A percentile compares a stretch with the other conserved stretches of the same genome.
phyloP scores from a whole-genome alignment of 2,888 invertebrate species.

The Lithophane socia region DNA sequence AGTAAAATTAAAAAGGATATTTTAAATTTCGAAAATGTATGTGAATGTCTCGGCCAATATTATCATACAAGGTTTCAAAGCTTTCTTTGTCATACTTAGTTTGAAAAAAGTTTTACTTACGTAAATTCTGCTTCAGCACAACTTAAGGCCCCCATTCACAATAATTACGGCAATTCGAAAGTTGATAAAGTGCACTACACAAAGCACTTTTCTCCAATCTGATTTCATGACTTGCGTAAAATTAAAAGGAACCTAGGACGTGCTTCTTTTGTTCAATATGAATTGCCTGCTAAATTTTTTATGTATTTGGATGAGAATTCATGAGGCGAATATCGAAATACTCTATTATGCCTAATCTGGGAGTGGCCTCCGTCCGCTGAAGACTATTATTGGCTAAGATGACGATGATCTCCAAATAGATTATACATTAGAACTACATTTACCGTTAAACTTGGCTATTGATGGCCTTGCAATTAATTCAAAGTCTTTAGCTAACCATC shows the following conservation, averaged over 20 bases:
- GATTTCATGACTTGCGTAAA: constrained; percentile 29
- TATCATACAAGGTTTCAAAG: too few species aligned
- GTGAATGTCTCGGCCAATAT: neutral
- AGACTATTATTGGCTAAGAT: constrained; percentile 5
- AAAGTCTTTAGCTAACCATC: constrained; percentile 55
- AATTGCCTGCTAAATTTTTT: constrained; percentile 26
- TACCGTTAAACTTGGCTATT: constrained; percentile 44
- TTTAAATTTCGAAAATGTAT: neutral
- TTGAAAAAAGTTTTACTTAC: neutral
- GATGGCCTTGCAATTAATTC: constrained; percentile 48
- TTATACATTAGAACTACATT: constrained; percentile 35
- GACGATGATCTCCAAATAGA: constrained; percentile 30
- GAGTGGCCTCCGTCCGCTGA: neutral
- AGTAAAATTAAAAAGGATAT: neutral
- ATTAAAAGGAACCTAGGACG: constrained; percentile 32
- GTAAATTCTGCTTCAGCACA: neutral
- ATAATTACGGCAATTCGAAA: constrained; percentile 17
- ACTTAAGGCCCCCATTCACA: neutral
- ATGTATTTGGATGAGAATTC: constrained; percentile 22
- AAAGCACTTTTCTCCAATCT: constrained; percentile 32
- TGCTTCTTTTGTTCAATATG: constrained; percentile 41
- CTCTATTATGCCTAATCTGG: constrained; percentile 35
- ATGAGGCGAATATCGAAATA: constrained; percentile 36
- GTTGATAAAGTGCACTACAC: constrained; percentile 39
- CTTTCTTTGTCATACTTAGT: neutral